Percentiles rank a stretch among this genome's conserved stretches.
These are phyloP conservation scores for Podargus strigoides DNA, from an alignment of 2,797 vertebrate species.

Conservation along the genomic window DNA sequence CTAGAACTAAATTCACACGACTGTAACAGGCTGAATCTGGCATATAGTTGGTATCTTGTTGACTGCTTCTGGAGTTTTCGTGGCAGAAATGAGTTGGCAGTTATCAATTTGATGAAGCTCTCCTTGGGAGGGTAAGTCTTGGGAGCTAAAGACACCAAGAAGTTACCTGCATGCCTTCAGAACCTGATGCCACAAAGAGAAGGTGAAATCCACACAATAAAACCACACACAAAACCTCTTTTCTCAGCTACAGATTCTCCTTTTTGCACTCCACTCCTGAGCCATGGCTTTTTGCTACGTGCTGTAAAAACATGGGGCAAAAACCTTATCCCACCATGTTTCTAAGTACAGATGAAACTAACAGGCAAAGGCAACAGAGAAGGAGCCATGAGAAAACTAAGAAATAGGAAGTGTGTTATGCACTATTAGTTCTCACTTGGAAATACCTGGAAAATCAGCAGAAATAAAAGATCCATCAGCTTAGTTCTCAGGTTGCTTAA, in stretches of 20 bases:
- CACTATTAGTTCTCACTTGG: not conserved
- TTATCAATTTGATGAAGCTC: not conserved
- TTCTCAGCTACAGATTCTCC: not conserved
- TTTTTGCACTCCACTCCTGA: not conserved
- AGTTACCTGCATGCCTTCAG: not conserved
- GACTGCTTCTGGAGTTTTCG: not conserved
- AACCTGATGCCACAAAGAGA: not conserved
- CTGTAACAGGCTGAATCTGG: not conserved
- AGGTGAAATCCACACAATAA: not conserved
- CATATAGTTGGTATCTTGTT: not conserved
- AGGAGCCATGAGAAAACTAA: not conserved
- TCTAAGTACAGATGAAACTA: not conserved
- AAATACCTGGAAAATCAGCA: not conserved
- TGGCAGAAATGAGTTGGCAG: not conserved
- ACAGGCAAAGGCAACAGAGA: not conserved
- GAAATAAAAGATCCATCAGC: not conserved
- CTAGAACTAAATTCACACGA: not conserved
- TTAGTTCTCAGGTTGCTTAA: not conserved
- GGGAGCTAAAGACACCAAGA: not conserved
- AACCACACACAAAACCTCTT: not conserved
- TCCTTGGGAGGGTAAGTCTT: not conserved
- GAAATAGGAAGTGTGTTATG: rapidly evolving
- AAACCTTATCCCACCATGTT: not conserved
- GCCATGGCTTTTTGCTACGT: not conserved
- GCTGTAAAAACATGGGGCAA: not conserved